Evolutionary conservation across 1,140 invertebrate genomes (phyloP).

Genomic region (Amphibalanus amphitrite): DNA sequence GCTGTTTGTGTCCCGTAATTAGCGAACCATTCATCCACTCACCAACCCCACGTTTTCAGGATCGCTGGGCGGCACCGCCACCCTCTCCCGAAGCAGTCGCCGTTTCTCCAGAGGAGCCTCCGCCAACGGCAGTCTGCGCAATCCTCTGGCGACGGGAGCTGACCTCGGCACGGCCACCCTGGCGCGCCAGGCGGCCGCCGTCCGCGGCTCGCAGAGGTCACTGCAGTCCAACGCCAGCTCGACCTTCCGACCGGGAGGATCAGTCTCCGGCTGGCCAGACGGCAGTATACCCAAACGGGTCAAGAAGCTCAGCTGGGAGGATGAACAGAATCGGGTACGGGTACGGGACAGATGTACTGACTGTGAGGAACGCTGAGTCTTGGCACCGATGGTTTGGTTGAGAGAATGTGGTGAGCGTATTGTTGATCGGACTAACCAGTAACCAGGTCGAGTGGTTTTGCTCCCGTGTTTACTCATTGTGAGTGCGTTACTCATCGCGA

Average conservation of each 20-base stretch:
- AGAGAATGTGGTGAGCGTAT: no score
- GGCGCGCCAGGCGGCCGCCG: conserved; percentile 13
- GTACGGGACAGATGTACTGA: no score
- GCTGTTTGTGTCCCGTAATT: no score
- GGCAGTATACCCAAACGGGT: conserved; percentile 41
- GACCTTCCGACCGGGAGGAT: background rate
- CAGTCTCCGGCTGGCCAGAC: conserved; percentile 28
- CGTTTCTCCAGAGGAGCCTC: background rate
- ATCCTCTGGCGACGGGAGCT: background rate
- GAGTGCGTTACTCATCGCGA: no score
- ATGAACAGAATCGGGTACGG: conserved; percentile 28
- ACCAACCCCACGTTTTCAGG: background rate
- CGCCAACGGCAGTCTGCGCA: background rate
- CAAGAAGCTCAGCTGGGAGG: conserved; percentile 55
- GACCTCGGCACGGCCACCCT: background rate
- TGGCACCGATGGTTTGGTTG: no score
- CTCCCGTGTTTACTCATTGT: no score
- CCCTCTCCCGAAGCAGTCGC: background rate
- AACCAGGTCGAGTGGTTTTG: no score
- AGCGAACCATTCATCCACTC: no score
- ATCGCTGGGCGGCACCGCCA: background rate
- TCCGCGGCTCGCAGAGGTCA: conserved; percentile 14
- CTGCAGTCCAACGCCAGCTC: conserved; percentile 1
- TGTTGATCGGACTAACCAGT: no score
- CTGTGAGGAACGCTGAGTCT: no score